Evolutionary conservation across 2,888 invertebrate species (phyloP).

Genomic region (Leptopterna dolabrata): DNA sequence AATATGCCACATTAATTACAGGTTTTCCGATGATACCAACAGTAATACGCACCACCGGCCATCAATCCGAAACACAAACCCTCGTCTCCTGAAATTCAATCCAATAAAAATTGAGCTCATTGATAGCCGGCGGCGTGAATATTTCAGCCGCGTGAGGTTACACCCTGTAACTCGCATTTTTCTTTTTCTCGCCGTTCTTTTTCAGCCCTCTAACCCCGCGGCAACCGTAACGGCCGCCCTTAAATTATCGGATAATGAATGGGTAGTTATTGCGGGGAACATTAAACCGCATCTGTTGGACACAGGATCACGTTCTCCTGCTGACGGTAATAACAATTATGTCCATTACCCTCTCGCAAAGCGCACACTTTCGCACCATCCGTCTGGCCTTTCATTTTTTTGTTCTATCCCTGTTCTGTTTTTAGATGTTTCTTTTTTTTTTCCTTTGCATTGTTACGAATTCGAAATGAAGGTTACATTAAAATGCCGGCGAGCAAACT

Average conservation of each 20-base stretch:
- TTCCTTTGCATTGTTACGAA: slow-evolving; percentile 44
- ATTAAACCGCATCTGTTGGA: slow-evolving; percentile 53
- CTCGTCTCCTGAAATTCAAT: not conserved
- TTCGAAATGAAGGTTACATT: slow-evolving; percentile 29
- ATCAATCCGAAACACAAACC: too few species aligned
- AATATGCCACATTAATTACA: too few species aligned
- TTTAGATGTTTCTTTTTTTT: not conserved
- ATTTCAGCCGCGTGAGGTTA: slow-evolving; percentile 46
- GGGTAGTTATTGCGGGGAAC: slow-evolving; percentile 48
- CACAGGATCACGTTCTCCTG: slow-evolving; percentile 49
- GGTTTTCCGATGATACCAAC: too few species aligned
- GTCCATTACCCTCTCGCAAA: slow-evolving; percentile 42
- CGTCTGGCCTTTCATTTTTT: slow-evolving; percentile 19
- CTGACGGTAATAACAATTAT: slow-evolving; percentile 52
- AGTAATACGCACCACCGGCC: too few species aligned
- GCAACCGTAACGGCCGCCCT: slow-evolving; percentile 32
- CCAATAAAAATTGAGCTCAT: not conserved
- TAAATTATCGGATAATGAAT: slow-evolving; percentile 55
- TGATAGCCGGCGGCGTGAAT: not conserved
- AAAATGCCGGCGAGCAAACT: slow-evolving; percentile 36
- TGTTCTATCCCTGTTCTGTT: not conserved
- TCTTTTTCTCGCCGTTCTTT: not conserved
- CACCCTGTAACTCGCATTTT: slow-evolving; percentile 7
- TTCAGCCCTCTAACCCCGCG: not conserved
- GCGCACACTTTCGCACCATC: not conserved